A percentile compares a stretch with the other conserved stretches of the same genome.
These are phyloP conservation scores for Brachionus manjavacas DNA, from an alignment of 1,140 invertebrate species.

Conservation along the genomic window DNA sequence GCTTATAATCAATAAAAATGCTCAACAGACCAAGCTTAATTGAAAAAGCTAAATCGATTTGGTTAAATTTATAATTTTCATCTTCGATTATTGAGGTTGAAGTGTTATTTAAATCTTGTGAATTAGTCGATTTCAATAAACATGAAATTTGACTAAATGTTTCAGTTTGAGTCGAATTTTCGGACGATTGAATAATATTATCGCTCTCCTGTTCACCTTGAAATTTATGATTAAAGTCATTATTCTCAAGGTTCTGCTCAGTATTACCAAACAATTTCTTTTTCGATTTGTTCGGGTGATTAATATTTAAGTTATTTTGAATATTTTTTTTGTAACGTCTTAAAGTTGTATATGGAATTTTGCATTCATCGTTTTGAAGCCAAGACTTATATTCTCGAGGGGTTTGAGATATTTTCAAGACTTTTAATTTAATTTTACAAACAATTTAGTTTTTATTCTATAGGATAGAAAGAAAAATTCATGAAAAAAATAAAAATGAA, in stretches of 20 bases:
- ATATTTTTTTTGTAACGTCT: constrained; percentile 8
- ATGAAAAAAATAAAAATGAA: neutral
- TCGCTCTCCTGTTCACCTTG: neutral
- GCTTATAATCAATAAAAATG: constrained; percentile 5
- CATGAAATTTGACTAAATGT: neutral
- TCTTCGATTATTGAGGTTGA: neutral
- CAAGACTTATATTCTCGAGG: neutral
- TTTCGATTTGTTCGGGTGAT: neutral
- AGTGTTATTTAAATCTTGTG: neutral
- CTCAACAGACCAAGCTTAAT: neutral
- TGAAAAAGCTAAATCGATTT: neutral
- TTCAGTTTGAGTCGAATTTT: neutral
- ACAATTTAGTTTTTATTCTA: neutral
- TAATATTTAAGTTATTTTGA: neutral
- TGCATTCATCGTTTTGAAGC: neutral
- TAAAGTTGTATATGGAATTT: constrained; percentile 9
- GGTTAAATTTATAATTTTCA: neutral
- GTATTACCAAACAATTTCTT: neutral
- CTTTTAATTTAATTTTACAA: neutral
- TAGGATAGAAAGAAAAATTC: neutral
- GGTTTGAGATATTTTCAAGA: neutral
- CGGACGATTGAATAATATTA: neutral
- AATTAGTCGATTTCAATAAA: neutral
- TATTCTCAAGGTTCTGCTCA: neutral
- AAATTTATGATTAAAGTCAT: neutral